Conservation (phyloP, 2,888 invertebrate species). For the Notodromas monacha region DNA sequence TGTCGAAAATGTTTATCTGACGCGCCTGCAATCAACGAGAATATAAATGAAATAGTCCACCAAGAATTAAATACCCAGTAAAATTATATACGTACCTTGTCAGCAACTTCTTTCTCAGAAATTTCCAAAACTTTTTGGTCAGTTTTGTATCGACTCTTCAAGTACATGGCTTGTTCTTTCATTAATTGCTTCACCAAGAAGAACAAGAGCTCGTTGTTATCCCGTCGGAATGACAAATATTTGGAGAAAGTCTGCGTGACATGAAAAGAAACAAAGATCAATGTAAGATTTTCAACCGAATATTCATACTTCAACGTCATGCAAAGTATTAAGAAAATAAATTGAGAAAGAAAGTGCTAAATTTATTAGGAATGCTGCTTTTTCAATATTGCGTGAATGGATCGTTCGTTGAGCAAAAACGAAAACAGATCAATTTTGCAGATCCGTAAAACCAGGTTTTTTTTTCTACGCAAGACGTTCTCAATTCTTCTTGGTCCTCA, state of each 20-base stretch:
- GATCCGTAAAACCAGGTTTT: no score
- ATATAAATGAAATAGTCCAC: conserved; percentile 2
- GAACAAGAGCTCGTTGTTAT: conserved; percentile 76
- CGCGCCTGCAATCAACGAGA: conserved; percentile 33
- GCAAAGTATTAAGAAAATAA: no score
- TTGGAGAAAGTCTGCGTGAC: conserved; percentile 52
- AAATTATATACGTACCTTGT: conserved; percentile 21
- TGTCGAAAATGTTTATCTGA: conserved; percentile 56
- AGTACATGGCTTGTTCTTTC: conserved; percentile 54
- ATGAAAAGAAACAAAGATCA: conserved; percentile 9
- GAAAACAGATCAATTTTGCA: no score
- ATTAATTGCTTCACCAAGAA: conserved; percentile 75
- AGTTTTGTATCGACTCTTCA: conserved; percentile 17
- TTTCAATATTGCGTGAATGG: no score
- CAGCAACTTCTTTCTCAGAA: conserved; percentile 45
- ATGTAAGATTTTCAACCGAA: no score
- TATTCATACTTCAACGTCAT: no score
- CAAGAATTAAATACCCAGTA: background rate
- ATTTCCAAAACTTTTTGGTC: conserved; percentile 42
- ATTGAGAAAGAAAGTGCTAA: conserved; percentile 6
- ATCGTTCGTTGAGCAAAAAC: no score
- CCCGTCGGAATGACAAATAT: conserved; percentile 68
- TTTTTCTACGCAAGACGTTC: no score
- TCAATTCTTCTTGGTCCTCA: no score
- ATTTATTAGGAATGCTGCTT: background rate